Evolutionary conservation across 2,888 invertebrate genomes (phyloP), one percentile per base, ranked within the genome.

Genomic region (Synergus japonicus): DNA sequence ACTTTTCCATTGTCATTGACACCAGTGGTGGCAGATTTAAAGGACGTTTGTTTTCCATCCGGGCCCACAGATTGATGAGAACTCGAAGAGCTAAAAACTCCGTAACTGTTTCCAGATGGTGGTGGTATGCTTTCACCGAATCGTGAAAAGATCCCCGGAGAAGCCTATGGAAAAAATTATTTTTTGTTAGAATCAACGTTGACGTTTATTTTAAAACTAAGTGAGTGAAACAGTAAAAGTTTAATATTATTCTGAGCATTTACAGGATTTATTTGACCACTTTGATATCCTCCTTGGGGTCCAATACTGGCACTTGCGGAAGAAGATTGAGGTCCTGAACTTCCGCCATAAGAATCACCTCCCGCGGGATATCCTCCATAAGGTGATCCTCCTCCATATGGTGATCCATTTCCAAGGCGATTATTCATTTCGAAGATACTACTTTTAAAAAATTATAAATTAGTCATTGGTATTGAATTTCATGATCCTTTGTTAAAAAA

Each of bases 1-100:
- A 96, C 88, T 89, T 95, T 95, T 82, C 97, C 97, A 88, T 97
- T 96, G 86, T 96, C 94, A 88, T 96, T 95, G 77, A 96, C 93
- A 0, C 94, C 93, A 10, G 96, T 96, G 65, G 94, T 93, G 0
- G 96, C 94, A 67, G 93, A 93, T 82, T 95, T 94, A 82, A 92
- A 93, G 76, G 89, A 93, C 15, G 90, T 87, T 76, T 93, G 92
- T 84, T 94, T 92, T 4, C 96, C 96, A 88, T 96, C 93, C 0
- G 88, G 88, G 0, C 88, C 87, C 85, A 95, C 93, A 0, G 93
- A 88, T 0, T 94, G 94, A 2, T 93, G 93, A 43, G 95, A 94
- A 86, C 91, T 95, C 0, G 96, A 95, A 1, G 95, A 94, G 18
- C 95, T 94, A 67, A 95, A 95, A 5, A 96, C 95, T 60, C 95